Base-by-base conservation (phyloP, 2,113 vertebrate species). In the Camelus dromedarius region DNA sequence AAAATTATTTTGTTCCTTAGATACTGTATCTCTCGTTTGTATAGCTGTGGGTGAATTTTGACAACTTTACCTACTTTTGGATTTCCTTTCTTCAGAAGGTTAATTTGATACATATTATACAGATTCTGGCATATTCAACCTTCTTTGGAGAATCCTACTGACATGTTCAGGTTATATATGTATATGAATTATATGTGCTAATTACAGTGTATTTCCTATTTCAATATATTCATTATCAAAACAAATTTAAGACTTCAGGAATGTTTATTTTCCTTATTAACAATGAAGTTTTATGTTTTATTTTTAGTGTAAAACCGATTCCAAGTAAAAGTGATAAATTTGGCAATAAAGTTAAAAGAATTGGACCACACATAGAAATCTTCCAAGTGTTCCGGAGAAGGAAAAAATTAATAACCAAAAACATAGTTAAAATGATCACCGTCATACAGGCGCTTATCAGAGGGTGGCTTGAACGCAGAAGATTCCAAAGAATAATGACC, bases 271-370 rank as follows among this genome's bases (percentile, higher is more conserved):
- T 92, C 82, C 26, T 91, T 93, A 32, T 72, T 86, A 79, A 73
- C 0, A 94, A 92, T 16, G 64, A 69, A 50, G 6, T 58, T 92
- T 48, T 89, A 0, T 67, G 20, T 83, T 96, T 98, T 66, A 56
- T 95, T 98, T 96, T 70, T 95, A 96, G 91, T 80, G 32, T 0
- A 15, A 95, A 93, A 60, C 0, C 0, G 20, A 2, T 22, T 64
- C 0, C n/a, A 69, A n/a, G 2, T 93, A 95, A 95, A 98, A 56
- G 2, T 30, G 72, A 58, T 28, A 96, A 60, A 58, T 24, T 11
- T 52, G 96, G 97, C 62, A 81, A 0, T 76, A 97, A 98, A 82
- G 85, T 97, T 62, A 97, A 93, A 96, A 96, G 97, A 96, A 98
- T 96, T 50, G 89, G 91, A 28, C 95, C 88, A 92, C 94, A 81